These are phyloP conservation scores for Syrphus vitripennis DNA, from an alignment of 2,888 invertebrate species.

Conservation along the genomic window DNA sequence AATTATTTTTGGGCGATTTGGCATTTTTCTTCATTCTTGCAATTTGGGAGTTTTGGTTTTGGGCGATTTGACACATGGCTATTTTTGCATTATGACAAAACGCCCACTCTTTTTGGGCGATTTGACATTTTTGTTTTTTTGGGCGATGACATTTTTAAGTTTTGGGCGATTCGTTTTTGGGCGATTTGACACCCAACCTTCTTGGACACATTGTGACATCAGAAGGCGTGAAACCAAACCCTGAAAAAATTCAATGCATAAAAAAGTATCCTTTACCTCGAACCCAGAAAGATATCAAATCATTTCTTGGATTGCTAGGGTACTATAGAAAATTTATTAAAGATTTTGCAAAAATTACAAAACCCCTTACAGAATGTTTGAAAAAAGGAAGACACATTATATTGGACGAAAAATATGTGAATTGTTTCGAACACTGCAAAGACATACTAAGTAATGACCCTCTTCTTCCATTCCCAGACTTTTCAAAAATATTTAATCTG, in stretches of 20 bases:
- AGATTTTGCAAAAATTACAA: not conserved
- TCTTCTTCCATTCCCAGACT: not conserved
- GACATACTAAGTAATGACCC: not conserved
- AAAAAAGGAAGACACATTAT: not conserved
- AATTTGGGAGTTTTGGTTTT: too few species aligned
- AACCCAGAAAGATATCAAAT: conserved; percentile 59
- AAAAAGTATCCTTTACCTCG: conserved; percentile 29
- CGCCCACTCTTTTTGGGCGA: too few species aligned
- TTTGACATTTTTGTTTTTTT: too few species aligned
- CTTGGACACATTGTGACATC: too few species aligned
- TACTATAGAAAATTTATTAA: too few species aligned
- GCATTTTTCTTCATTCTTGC: too few species aligned
- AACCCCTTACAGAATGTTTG: not conserved
- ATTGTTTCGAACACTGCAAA: not conserved
- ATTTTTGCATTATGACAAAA: too few species aligned
- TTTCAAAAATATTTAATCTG: conserved; percentile 10
- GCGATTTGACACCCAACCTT: too few species aligned
- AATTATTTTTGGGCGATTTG: too few species aligned
- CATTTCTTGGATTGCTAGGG: conserved; percentile 64
- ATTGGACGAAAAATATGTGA: not conserved
- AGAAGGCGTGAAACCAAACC: conserved; percentile 73
- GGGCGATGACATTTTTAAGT: too few species aligned
- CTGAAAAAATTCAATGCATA: conserved; percentile 67
- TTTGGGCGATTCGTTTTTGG: too few species aligned
- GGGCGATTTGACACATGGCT: too few species aligned